phyloP scores from a whole-genome alignment of 2,113 vertebrate species.

The Sander lucioperca region DNA sequence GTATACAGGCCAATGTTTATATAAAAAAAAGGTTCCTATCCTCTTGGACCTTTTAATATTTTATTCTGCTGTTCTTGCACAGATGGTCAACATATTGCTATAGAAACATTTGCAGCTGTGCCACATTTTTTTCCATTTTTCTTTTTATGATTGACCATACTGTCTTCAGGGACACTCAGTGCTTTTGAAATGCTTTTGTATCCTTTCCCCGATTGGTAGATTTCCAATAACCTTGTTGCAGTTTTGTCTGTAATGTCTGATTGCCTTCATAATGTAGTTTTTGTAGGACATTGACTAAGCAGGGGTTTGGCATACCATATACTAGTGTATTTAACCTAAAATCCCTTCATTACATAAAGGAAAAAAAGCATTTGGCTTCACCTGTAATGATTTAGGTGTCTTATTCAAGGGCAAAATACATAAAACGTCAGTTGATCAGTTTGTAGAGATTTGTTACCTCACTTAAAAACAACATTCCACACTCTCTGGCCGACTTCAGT shows the following conservation, averaged over 20 bases:
- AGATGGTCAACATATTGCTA: slow-evolving; percentile 8
- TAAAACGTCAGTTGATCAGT: too few relatives aligned
- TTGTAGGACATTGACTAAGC: not conserved
- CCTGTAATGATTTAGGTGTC: not conserved
- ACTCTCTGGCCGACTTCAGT: too few relatives aligned
- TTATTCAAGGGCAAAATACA: not conserved
- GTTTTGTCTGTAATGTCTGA: slow-evolving; percentile 10
- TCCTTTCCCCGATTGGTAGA: not conserved
- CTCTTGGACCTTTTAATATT: not conserved
- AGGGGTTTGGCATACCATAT: not conserved
- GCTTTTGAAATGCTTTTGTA: not conserved
- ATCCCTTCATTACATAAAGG: not conserved
- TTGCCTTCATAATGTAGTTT: not conserved
- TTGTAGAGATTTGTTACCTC: too few relatives aligned
- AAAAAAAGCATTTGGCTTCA: not conserved
- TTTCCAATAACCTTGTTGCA: slow-evolving; percentile 3
- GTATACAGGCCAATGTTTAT: not conserved
- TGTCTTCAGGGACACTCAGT: not conserved
- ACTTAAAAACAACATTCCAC: too few relatives aligned
- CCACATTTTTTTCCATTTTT: slow-evolving; percentile 23
- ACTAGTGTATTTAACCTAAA: not conserved
- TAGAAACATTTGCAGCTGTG: slow-evolving; percentile 21
- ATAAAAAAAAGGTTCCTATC: not conserved
- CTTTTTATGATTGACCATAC: not conserved
- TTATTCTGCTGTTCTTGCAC: not conserved